A percentile compares a stretch with the other conserved stretches of the same genome.
Conservation (phyloP, 1,140 invertebrate genomes). For the Artemia franciscana region DNA sequence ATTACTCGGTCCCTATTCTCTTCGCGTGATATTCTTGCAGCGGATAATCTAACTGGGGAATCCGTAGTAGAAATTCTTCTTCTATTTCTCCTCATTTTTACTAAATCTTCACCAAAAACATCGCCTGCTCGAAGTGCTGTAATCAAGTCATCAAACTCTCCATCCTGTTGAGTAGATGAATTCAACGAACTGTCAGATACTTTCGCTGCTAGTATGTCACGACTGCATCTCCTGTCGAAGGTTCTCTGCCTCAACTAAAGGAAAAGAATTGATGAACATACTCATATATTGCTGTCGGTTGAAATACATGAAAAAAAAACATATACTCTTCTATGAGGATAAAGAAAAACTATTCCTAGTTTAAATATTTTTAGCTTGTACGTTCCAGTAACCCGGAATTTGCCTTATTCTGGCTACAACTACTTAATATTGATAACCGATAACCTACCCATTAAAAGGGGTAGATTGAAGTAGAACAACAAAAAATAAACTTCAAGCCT, state of each 20-base stretch:
- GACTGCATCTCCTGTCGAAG: background rate
- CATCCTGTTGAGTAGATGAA: conserved; percentile 20
- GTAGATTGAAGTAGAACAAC: no score
- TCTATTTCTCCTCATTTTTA: conserved; percentile 55
- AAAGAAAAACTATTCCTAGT: no score
- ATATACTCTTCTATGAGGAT: no score
- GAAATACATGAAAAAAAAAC: no score
- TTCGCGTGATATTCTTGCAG: background rate
- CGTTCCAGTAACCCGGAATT: no score
- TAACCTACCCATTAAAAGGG: no score
- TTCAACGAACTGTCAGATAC: conserved; percentile 3
- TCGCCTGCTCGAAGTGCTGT: conserved; percentile 84
- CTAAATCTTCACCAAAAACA: conserved; percentile 89
- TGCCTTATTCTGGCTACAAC: no score
- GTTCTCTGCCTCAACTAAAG: background rate
- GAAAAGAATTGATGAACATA: conserved; percentile 11
- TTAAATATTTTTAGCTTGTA: no score
- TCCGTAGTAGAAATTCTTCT: conserved; percentile 1
- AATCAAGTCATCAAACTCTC: conserved; percentile 92
- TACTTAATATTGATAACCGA: no score
- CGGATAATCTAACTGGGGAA: background rate
- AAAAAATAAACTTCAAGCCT: no score
- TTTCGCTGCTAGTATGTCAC: conserved; percentile 8
- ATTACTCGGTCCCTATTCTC: background rate
- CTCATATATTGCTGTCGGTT: no score